phyloP scores from a whole-genome alignment of 2,113 vertebrate species.

The Clinocottus analis region DNA sequence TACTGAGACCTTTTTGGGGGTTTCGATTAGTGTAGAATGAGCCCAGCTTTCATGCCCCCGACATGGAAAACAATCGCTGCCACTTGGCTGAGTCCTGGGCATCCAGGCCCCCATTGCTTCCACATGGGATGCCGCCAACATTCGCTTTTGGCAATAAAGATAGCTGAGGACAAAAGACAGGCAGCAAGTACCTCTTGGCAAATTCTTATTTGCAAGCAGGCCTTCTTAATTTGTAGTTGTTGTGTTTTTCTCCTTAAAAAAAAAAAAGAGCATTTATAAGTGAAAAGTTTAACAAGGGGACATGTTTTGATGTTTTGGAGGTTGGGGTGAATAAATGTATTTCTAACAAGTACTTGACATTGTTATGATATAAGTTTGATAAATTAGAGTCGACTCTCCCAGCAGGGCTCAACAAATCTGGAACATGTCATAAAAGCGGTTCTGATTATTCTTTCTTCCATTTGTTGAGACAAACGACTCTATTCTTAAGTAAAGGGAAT shows the following conservation, averaged over 20 bases:
- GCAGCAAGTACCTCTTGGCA: conserved; percentile 74
- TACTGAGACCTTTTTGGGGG: conserved; percentile 81
- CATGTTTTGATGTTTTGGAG: background rate
- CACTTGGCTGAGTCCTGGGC: conserved; percentile 82
- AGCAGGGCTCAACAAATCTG: background rate
- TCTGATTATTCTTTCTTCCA: background rate
- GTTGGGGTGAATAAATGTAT: background rate
- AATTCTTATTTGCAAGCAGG: conserved; percentile 63
- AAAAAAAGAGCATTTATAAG: conserved; percentile 32
- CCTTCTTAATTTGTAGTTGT: conserved; percentile 59
- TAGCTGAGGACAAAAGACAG: conserved; percentile 79
- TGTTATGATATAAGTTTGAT: background rate
- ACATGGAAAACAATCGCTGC: conserved; percentile 85
- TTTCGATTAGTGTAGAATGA: conserved; percentile 84
- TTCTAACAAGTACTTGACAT: background rate
- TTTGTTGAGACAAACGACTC: background rate
- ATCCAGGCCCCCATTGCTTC: conserved; percentile 81
- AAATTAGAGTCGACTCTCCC: background rate
- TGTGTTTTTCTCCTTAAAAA: background rate
- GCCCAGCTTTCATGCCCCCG: conserved; percentile 85
- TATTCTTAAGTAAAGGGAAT: background rate
- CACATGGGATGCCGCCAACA: conserved; percentile 82
- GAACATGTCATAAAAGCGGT: background rate
- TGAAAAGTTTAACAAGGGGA: conserved; percentile 32
- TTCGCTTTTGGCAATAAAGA: conserved; percentile 84